These are phyloP conservation scores for Furnarius figulus DNA, from an alignment of 2,113 vertebrate species.

Conservation along the genomic window DNA sequence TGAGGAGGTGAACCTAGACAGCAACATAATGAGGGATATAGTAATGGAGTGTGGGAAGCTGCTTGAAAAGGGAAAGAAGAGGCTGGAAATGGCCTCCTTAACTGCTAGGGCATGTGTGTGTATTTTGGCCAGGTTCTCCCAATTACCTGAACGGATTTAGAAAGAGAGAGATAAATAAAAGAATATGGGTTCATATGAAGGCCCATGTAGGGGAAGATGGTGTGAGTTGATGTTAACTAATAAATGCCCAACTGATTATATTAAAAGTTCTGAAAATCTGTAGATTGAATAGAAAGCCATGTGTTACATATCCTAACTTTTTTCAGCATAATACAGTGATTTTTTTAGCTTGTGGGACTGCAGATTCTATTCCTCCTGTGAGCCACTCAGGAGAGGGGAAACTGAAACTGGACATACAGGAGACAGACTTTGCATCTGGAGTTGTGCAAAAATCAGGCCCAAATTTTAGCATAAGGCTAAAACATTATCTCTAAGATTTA, in stretches of 20 bases:
- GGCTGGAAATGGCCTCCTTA: neutral
- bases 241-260: neutral
- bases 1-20: neutral
- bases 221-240: neutral
- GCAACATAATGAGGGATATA: neutral
- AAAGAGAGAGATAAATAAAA: neutral
- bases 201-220: neutral
- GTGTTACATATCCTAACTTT: neutral
- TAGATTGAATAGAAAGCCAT: neutral
- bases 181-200: neutral
- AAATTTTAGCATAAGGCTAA: neutral
- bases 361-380: neutral
- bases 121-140: neutral
- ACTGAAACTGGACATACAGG: neutral
- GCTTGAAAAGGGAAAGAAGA: neutral
- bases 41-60: neutral
- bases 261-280: neutral
- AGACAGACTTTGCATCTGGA: neutral
- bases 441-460: neutral
- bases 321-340: neutral
- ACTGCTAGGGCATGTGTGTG: neutral
- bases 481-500: neutral
- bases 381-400: neutral
- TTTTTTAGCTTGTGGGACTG: neutral
- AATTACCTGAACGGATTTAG: neutral